A percentile compares a stretch with the other conserved stretches of the same genome.
Evolutionary conservation across 2,888 invertebrate genomes (phyloP).

Genomic region (Vesta saturnalis): DNA sequence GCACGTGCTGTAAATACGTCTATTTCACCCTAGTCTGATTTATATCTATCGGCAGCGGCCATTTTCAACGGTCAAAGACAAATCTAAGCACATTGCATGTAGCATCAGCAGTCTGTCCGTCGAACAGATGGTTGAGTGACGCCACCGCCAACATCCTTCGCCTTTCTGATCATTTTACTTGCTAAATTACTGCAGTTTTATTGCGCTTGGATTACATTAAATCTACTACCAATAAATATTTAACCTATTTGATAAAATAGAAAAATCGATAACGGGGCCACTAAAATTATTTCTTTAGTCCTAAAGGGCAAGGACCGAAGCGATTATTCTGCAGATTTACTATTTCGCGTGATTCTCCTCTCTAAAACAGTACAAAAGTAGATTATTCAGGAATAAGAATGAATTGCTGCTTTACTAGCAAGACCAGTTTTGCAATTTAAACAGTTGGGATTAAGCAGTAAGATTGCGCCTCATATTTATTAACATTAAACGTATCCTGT

Average conservation of each 20-base stretch:
- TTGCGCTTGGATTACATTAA: too few species aligned
- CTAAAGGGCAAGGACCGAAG: conserved; percentile 8
- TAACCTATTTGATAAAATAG: background rate
- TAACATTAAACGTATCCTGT: conserved; percentile 29
- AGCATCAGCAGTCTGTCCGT: conserved; percentile 24
- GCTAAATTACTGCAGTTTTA: too few species aligned
- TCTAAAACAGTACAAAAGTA: too few species aligned
- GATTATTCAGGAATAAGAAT: too few species aligned
- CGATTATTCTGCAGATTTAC: too few species aligned
- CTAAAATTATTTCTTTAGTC: conserved; percentile 12
- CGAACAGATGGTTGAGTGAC: conserved; percentile 42
- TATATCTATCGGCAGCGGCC: conserved; percentile 33
- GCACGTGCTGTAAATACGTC: conserved; percentile 32
- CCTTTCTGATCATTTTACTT: too few species aligned
- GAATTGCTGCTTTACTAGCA: too few species aligned
- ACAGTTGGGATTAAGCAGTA: too few species aligned
- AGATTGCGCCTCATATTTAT: conserved; percentile 7
- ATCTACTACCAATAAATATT: too few species aligned
- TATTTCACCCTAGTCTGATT: conserved; percentile 36
- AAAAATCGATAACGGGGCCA: background rate
- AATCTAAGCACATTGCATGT: conserved; percentile 39
- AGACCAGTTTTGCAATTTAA: too few species aligned
- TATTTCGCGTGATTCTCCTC: too few species aligned
- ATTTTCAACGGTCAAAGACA: conserved; percentile 44
- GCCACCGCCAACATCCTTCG: conserved; percentile 34